These are phyloP conservation scores for Holotrichia oblita DNA, from an alignment of 1,140 invertebrate genomes.

Conservation along the genomic window DNA sequence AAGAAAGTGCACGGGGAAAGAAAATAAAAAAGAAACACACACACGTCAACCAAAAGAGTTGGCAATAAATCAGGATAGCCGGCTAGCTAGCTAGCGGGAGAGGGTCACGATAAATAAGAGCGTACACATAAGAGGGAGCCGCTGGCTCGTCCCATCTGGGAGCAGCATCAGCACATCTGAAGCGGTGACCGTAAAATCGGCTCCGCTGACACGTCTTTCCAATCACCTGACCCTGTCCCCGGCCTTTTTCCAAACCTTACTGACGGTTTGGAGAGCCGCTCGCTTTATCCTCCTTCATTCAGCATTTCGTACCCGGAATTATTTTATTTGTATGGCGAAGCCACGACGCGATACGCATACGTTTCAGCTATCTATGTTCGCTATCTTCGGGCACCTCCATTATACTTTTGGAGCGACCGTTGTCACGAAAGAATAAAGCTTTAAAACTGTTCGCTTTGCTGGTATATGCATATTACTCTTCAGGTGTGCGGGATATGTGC, in stretches of 20 bases:
- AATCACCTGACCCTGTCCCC: constrained; percentile 42
- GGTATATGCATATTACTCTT: background rate
- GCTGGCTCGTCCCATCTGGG: constrained; percentile 48
- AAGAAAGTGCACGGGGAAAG: constrained; percentile 34
- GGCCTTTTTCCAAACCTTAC: constrained; percentile 11
- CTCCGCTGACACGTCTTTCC: constrained; percentile 45
- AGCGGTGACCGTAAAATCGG: constrained; percentile 50
- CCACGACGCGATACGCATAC: constrained; percentile 24
- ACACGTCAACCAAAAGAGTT: constrained; percentile 41
- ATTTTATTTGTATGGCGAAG: constrained; percentile 25
- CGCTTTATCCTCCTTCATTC: constrained; percentile 19
- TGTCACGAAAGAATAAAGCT: constrained; percentile 15
- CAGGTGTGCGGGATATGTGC: background rate
- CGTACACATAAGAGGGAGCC: constrained; percentile 43
- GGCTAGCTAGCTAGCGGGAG: background rate
- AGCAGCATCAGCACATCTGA: constrained; percentile 51
- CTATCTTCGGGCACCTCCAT: constrained; percentile 3
- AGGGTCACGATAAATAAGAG: constrained; percentile 48
- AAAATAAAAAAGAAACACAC: constrained; percentile 14
- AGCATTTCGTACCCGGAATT: constrained; percentile 26
- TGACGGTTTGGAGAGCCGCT: background rate
- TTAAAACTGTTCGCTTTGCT: background rate
- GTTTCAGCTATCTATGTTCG: background rate
- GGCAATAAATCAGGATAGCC: constrained; percentile 45
- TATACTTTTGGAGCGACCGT: background rate